Base-by-base conservation (phyloP, 2,113 vertebrate species). In the Phalacrocorax pelagicus region DNA sequence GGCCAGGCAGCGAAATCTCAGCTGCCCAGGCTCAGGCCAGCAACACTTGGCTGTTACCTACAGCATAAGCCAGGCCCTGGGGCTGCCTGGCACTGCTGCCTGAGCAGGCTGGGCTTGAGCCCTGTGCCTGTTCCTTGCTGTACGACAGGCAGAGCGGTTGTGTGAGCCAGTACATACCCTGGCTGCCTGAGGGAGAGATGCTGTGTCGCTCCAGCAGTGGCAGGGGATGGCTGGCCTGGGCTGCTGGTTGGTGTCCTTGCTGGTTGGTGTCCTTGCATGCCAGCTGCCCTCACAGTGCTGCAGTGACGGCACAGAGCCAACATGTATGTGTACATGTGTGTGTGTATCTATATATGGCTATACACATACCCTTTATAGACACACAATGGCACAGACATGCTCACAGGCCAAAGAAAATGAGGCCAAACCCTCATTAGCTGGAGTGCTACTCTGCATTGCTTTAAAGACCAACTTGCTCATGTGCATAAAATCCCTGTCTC, bases 241-340 rank as follows among this genome's bases (percentile, higher is more conserved):
- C 67, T 80, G 66, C 59, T 63, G 47, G 17, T 30, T 65, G 15
- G 7, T 51, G 66, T 46, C 40, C 29, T n/a, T 73, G 67, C 13
- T 63, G 47, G 17, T 30, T 65, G 15, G 7, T 51, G 66, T 46
- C 40, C 29, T n/a, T 73, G 67, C 13, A 7, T 54, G 66, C 44
- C 73, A 67, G 34, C 34, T 4, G 2, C 14, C 21, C 54, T 81
- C n/a, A 15, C 14, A 24, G 62, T 15, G 19, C 59, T 80, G 46
- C 23, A 24, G 1, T 15, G 46, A 12, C 24, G 61, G 55, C 70
- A 71, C 17, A 47, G 36, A 71, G 6, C 58, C 29, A 32, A 38
- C 8, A 1, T 29, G 21, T 30, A 7, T 11, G 19, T 8, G 9
- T 70, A 6, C 1, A 1, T 20, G 23, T 6, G 4, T 55, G 8